A percentile compares a stretch with the other conserved stretches of the same genome.
These are phyloP conservation scores for Platalea minor DNA, from an alignment of 2,797 vertebrate species.

Conservation along the genomic window DNA sequence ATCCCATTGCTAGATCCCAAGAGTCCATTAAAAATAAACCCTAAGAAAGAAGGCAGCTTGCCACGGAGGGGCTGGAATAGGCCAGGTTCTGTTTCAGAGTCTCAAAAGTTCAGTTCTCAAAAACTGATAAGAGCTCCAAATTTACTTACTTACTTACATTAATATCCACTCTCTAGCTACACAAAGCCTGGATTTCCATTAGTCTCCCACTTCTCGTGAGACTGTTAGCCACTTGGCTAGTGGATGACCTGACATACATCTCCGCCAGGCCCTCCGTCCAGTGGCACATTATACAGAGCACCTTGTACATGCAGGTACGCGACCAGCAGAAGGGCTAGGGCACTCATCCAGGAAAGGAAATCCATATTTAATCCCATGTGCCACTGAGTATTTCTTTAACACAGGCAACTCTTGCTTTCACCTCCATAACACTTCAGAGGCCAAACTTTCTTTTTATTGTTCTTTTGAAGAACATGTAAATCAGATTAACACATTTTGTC, in stretches of 20 bases:
- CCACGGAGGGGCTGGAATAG: background rate
- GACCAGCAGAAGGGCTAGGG: background rate
- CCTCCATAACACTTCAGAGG: background rate
- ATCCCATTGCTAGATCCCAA: background rate
- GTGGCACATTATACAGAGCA: background rate
- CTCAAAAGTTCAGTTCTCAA: background rate
- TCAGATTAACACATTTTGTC: background rate
- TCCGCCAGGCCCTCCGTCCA: background rate
- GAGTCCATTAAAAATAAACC: background rate
- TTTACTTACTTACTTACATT: background rate
- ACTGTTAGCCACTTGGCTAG: background rate
- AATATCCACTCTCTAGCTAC: background rate
- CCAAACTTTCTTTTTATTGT: background rate
- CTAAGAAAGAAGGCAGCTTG: background rate
- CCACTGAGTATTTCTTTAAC: background rate
- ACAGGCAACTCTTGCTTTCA: background rate
- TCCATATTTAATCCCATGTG: background rate
- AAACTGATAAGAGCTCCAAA: background rate
- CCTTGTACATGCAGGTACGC: background rate
- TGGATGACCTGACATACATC: background rate
- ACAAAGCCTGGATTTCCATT: background rate
- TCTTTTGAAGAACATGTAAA: background rate
- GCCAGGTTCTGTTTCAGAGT: background rate
- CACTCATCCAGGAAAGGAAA: background rate
- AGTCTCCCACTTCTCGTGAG: background rate